A percentile compares a stretch with the other conserved stretches of the same genome.
These are phyloP conservation scores for Mormyrus lacerda DNA, from an alignment of 2,113 vertebrate genomes.

Conservation along the genomic window DNA sequence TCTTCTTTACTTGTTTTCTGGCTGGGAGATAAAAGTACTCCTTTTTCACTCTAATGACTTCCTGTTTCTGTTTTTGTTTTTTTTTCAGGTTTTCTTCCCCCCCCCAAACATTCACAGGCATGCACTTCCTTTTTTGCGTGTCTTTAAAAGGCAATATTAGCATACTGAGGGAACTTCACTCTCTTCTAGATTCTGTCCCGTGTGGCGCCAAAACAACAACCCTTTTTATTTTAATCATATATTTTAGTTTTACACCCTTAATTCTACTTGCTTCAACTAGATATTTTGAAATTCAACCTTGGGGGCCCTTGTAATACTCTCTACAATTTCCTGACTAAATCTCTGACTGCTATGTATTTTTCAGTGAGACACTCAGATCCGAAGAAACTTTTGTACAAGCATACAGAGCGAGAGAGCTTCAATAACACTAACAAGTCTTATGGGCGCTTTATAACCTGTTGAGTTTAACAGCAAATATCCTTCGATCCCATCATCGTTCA, in stretches of 20 bases:
- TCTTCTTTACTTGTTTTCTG: neutral
- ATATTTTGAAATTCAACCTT: neutral
- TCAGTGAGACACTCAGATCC: neutral
- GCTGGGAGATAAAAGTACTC: neutral
- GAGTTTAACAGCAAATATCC: no score
- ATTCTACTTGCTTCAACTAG: no score
- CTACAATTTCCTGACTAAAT: neutral
- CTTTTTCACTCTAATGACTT: neutral
- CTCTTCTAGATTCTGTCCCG: neutral
- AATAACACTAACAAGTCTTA: neutral
- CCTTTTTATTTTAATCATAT: neutral
- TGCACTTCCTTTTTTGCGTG: neutral
- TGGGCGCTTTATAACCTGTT: neutral
- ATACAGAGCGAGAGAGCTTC: neutral
- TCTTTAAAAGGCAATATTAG: neutral
- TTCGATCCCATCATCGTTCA: neutral
- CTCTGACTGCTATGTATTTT: neutral
- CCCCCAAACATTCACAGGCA: neutral
- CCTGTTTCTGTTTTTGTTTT: conserved; percentile 2
- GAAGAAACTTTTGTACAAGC: neutral
- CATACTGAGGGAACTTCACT: neutral
- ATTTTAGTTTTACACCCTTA: neutral
- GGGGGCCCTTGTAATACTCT: neutral
- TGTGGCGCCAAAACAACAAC: neutral
- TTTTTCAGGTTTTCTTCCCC: neutral